Evolutionary conservation across 2,797 vertebrate genomes (phyloP).

Genomic region (Picus viridis): DNA sequence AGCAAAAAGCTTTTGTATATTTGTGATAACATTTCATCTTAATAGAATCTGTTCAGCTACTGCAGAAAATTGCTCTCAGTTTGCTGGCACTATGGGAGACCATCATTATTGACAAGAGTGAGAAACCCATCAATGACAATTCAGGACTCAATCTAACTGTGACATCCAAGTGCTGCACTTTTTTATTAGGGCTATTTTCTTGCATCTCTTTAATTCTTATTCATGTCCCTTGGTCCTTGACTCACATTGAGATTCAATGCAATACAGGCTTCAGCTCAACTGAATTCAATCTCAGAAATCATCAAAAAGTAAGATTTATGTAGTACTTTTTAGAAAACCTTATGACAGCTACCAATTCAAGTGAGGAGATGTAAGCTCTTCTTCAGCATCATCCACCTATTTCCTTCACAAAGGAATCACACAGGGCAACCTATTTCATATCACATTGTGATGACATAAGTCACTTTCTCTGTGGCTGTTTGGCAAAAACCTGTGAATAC

Average conservation of each 20-base stretch:
- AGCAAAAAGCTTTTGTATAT: constrained; percentile 51
- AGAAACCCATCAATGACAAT: constrained; percentile 73
- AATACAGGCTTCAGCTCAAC: constrained; percentile 57
- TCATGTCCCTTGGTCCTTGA: constrained; percentile 48
- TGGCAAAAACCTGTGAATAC: constrained; percentile 34
- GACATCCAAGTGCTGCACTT: constrained; percentile 1
- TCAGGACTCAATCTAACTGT: constrained; percentile 63
- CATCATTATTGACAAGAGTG: constrained; percentile 74
- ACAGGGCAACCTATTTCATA: neutral
- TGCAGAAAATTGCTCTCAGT: constrained; percentile 74
- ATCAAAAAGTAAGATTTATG: constrained; percentile 64
- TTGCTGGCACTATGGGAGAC: constrained; percentile 72
- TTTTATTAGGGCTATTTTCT: constrained; percentile 61
- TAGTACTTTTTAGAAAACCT: constrained; percentile 44
- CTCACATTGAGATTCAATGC: constrained; percentile 27
- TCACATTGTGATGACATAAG: constrained; percentile 21
- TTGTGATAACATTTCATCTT: constrained; percentile 76
- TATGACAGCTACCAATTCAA: neutral
- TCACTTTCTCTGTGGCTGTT: constrained; percentile 11
- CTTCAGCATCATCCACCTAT: neutral
- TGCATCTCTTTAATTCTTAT: constrained; percentile 70
- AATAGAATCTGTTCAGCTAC: constrained; percentile 74
- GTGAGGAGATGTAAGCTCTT: neutral
- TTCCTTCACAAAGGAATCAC: neutral
- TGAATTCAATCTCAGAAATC: constrained; percentile 68